Conservation (phyloP, 2,797 vertebrate species). For the Meriones psammophilus region DNA sequence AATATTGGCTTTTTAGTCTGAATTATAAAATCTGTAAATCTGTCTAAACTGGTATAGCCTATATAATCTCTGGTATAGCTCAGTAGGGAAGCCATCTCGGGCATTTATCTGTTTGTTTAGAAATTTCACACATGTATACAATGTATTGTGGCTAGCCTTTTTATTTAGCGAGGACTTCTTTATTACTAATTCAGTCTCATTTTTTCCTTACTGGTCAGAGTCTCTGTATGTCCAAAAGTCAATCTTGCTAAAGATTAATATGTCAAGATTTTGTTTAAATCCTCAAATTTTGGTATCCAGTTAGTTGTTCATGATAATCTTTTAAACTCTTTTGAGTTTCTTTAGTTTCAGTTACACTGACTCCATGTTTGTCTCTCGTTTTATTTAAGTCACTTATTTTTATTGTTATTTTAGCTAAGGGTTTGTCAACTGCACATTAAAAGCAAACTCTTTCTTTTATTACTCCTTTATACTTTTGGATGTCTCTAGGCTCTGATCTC, state of each 20-base stretch:
- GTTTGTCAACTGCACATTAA: neutral
- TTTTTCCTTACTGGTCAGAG: neutral
- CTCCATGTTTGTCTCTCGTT: neutral
- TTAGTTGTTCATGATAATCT: neutral
- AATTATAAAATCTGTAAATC: neutral
- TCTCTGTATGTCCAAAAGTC: neutral
- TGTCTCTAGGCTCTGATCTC: neutral
- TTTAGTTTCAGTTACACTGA: neutral
- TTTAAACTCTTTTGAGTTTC: neutral
- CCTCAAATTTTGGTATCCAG: neutral
- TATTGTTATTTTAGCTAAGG: neutral
- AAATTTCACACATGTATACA: neutral
- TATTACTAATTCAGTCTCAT: neutral
- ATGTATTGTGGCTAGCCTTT: neutral
- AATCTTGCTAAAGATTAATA: neutral
- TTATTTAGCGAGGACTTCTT: neutral
- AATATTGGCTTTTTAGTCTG: neutral
- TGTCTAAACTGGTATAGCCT: neutral
- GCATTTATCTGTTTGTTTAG: neutral
- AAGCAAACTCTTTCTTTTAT: neutral
- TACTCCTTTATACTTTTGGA: neutral
- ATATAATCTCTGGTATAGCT: neutral
- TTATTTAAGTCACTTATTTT: neutral
- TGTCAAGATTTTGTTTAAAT: neutral
- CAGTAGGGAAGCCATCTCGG: neutral